Evolutionary conservation across 1,140 invertebrate genomes (phyloP), one percentile per base, ranked within the genome.

Genomic region (Scaptomyza graminum): DNA sequence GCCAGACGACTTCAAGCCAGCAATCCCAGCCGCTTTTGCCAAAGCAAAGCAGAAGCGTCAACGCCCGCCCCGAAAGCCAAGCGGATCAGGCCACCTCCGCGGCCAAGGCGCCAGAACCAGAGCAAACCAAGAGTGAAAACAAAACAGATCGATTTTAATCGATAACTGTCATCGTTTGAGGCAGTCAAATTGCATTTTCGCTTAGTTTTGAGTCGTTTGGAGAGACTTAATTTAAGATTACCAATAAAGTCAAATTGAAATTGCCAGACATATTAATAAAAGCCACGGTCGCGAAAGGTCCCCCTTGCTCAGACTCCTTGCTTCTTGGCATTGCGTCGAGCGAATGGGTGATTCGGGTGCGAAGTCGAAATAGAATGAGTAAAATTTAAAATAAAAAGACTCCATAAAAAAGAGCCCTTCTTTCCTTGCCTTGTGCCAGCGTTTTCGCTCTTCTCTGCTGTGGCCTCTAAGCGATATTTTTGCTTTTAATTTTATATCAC

Each of bases 251-350:
- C 83, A 81, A 90, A 90, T 90, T 90, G 74, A 83, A 90, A 90
- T 87, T 90, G 79, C 87, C 87, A 90, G 87, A 90, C 87, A 83
- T 90, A 88, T 88, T 88, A 88, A 87, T 87, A 88, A 79, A 88
- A 87, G 82, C 51, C 75, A 47, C 44, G 31, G 65, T 55, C 63
- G 18, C 39, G 51, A 25, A 73, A 59, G 52, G 37, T n/a, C 3
- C 6, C 11, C 25, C n/a, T 22, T n/a, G 34, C 50, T 7, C 18
- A 64, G 3, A 31, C 28, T 31, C 28, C 46, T 22, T 22, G 18
- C 0, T 22, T 22, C 18, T 22, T 22, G 18, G 18, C 18, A 56
- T 50, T 85, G 74, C 81, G 76, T 80, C 70, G 81, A 54, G 65
- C 54, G 54, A 51, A 87, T 79, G 76, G 62, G 76, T 47, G 84